Evolutionary conservation across 2,113 vertebrate genomes (phyloP).

Genomic region (Theristicus caerulescens): DNA sequence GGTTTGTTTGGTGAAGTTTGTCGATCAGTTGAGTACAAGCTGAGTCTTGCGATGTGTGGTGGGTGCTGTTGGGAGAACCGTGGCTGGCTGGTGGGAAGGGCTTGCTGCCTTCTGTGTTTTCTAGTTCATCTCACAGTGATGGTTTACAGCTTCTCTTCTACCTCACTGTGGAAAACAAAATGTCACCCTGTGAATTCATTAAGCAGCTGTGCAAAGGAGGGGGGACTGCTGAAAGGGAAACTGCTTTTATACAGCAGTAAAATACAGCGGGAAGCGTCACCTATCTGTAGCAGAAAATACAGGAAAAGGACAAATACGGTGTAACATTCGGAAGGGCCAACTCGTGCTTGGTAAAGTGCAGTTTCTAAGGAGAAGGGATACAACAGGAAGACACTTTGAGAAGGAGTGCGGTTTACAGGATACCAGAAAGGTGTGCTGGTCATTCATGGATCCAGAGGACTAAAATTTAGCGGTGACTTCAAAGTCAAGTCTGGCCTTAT

Average conservation of each 20-base stretch:
- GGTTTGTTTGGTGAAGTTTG: neutral
- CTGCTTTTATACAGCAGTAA: neutral
- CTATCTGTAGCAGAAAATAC: neutral
- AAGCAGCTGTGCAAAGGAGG: neutral
- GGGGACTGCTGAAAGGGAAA: neutral
- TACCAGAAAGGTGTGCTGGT: neutral
- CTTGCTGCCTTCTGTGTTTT: conserved; percentile 9
- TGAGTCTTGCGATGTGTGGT: neutral
- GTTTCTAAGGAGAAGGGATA: neutral
- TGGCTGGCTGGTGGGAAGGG: neutral
- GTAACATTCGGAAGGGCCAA: neutral
- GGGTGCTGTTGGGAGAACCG: neutral
- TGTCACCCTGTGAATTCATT: conserved; percentile 28
- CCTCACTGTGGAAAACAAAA: conserved; percentile 14
- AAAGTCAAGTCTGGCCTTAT: neutral
- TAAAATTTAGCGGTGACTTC: neutral
- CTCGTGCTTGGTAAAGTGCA: neutral
- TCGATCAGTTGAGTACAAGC: neutral
- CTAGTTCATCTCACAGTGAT: neutral
- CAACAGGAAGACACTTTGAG: neutral
- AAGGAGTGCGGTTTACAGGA: neutral
- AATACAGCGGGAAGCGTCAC: neutral
- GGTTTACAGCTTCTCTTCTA: conserved; percentile 6
- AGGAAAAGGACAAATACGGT: neutral
- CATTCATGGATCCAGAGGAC: neutral